Evolutionary conservation across 2,797 vertebrate genomes (phyloP).

Genomic region (Rhinophrynus dorsalis): DNA sequence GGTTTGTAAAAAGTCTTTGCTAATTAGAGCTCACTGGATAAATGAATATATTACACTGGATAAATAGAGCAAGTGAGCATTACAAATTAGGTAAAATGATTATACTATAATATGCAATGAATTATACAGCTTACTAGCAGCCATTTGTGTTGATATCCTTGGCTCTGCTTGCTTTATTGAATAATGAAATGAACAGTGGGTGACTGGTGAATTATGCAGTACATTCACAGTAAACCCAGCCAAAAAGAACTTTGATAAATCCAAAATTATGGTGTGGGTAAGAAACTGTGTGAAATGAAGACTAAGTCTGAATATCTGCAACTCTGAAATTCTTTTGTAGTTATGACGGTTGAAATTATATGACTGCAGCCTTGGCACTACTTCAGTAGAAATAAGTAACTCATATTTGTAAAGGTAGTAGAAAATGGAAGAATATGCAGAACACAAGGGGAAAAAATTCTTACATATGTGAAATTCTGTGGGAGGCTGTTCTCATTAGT

Average conservation of each 20-base stretch:
- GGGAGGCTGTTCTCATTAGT: too few relatives aligned
- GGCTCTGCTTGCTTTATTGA: background rate
- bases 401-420: too few relatives aligned
- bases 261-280: background rate
- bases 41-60: conserved; percentile 15
- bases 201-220: background rate
- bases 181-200: conserved; percentile 10
- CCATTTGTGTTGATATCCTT: background rate
- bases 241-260: background rate
- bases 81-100: background rate
- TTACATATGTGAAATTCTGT: too few relatives aligned
- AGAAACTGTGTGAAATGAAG: background rate
- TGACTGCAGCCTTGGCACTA: conserved; percentile 9
- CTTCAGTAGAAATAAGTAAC: background rate
- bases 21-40: background rate
- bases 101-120: background rate
- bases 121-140: background rate
- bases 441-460: too few relatives aligned
- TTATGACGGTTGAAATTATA: conserved; percentile 6
- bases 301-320: background rate
- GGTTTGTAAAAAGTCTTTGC: background rate
- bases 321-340: background rate
- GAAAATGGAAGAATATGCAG: too few relatives aligned
- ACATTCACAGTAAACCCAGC: background rate
- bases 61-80: background rate